Evolutionary conservation across 1,140 invertebrate genomes (phyloP).

Genomic region (Carposina sasakii): DNA sequence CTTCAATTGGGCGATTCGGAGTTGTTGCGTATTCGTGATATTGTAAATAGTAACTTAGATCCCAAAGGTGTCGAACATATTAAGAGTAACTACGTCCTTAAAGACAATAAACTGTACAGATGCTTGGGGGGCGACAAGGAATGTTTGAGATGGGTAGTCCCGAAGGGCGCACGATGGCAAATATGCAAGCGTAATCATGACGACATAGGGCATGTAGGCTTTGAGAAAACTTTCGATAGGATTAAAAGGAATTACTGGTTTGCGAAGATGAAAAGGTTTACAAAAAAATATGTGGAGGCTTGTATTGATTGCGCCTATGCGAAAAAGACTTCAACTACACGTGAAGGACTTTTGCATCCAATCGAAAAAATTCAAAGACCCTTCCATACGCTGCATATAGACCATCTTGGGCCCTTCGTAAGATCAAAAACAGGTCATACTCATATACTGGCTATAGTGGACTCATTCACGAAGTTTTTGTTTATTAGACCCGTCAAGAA

Average conservation of each 20-base stretch:
- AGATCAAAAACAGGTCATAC: not conserved
- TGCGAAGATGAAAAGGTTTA: not conserved
- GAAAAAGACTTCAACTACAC: not conserved
- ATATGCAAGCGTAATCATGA: constrained; percentile 6
- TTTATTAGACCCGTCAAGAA: constrained; percentile 1
- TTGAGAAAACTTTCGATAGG: constrained; percentile 8
- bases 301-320: not conserved
- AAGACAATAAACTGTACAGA: too few relatives aligned
- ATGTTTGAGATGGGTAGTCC: not conserved
- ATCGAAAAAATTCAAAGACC: constrained; percentile 1
- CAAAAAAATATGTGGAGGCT: not conserved
- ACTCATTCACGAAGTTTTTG: not conserved
- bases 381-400: not conserved
- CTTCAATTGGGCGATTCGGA: too few relatives aligned
- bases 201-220: constrained; percentile 12
- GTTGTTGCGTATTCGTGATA: too few relatives aligned
- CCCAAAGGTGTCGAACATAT: too few relatives aligned
- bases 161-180: constrained; percentile 2
- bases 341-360: not conserved
- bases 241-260: not conserved
- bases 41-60: too few relatives aligned
- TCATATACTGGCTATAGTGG: not conserved
- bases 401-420: constrained; percentile 1
- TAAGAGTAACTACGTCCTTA: too few relatives aligned
- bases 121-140: too few relatives aligned